These are phyloP conservation scores for Lepidostoma basale DNA, from an alignment of 1,140 invertebrate species.

Conservation along the genomic window DNA sequence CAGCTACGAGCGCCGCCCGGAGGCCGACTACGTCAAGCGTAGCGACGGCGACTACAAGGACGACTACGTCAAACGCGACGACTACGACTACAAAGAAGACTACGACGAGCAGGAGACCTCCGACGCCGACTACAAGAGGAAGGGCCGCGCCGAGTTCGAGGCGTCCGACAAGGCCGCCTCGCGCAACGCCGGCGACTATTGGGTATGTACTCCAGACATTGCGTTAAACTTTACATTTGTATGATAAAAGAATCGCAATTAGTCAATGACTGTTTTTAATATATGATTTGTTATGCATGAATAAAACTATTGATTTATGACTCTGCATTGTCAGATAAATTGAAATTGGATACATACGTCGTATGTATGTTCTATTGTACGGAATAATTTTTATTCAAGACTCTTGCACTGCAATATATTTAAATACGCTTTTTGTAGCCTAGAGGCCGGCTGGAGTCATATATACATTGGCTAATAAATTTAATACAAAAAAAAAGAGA, in stretches of 20 bases:
- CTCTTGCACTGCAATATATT: too few species aligned
- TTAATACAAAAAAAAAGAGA: too few species aligned
- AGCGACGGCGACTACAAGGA: not conserved
- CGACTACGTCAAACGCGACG: not conserved
- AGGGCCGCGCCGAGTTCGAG: not conserved
- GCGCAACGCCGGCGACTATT: slow-evolving; percentile 17
- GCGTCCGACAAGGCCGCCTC: slow-evolving; percentile 1
- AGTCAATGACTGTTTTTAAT: slow-evolving; percentile 10
- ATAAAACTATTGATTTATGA: slow-evolving; percentile 5
- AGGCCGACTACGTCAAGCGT: not conserved
- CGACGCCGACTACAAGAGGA: not conserved
- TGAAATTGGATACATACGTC: too few species aligned
- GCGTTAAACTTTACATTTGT: slow-evolving; percentile 10
- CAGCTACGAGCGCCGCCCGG: not conserved
- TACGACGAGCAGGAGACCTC: not conserved
- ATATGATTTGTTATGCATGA: slow-evolving; percentile 1
- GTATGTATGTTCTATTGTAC: too few species aligned
- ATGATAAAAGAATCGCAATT: slow-evolving; percentile 9
- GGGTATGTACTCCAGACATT: slow-evolving; percentile 19
- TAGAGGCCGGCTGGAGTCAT: too few species aligned
- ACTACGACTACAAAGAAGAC: not conserved
- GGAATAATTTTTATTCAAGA: too few species aligned
- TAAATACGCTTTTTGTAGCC: too few species aligned
- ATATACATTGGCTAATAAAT: too few species aligned
- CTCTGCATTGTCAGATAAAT: too few species aligned